Base-by-base conservation (phyloP, 2,113 vertebrate genomes). In the Hipposideros armiger region DNA sequence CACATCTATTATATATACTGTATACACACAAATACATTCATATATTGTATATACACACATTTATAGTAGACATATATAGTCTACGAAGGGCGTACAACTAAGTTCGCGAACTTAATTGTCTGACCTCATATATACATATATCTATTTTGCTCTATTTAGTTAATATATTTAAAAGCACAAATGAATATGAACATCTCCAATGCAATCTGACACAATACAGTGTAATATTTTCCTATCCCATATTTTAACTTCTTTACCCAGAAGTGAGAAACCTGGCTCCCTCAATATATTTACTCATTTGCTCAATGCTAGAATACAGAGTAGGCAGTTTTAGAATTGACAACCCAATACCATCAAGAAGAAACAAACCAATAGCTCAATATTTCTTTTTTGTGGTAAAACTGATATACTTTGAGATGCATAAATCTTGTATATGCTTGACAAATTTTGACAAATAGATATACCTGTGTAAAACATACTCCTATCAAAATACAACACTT, bases 401-500 rank as follows among this genome's bases (percentile, higher is more conserved):
- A 78, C 0, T 86, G 45, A 66, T 62, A 67, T 32, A 72, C 32
- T 17, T 73, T 50, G 70, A 50, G 17, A 91, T 74, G 2, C 8
- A 58, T 36, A 88, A 80, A 84, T 62, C 20, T 69, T 90, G 32
- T 56, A 15, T 40, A 32, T 47, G 67, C 74, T 32, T 74, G 45
- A 80, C 20, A 22, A 62, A 26, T 56, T 81, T 3, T 88, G 42
- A 64, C 67, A 87, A 82, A 54, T 8, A 87, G 73, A 42, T 28
- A 36, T 7, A 26, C 7, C 22, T 76, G 9, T 82, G 24, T 69
- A 87, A 95, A 94, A n/a, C 42, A 90, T 32, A 88, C 0, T 76
- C 3, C 30, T 88, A 91, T 80, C 24, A 92, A 95, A 87, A 77
- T n/a, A 66, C 4, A 84, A 52, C 8, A 91, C 56, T 88, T 74